A percentile compares a stretch with the other conserved stretches of the same genome.
These are phyloP conservation scores for Prionailurus viverrinus DNA, from an alignment of 2,113 vertebrate species.

Conservation along the genomic window DNA sequence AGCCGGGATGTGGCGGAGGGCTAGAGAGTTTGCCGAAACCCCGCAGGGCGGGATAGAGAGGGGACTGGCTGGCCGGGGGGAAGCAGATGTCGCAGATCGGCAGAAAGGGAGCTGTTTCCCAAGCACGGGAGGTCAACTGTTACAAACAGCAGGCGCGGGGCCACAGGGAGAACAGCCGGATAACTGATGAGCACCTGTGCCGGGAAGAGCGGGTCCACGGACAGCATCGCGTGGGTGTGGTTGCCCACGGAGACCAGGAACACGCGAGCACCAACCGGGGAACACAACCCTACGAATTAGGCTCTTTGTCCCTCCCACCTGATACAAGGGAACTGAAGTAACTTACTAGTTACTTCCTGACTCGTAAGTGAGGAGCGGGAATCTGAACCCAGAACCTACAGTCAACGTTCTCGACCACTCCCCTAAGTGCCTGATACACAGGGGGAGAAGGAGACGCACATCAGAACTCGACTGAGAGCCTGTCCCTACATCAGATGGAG, in stretches of 20 bases:
- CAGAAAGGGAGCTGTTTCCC: neutral
- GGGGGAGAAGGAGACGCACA: no score
- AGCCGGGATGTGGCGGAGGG: neutral
- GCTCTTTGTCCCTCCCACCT: neutral
- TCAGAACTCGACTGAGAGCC: accelerated
- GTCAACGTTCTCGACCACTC: accelerated
- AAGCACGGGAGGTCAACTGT: accelerated
- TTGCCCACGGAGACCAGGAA: neutral
- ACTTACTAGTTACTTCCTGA: neutral
- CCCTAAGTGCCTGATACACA: accelerated
- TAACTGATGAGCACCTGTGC: accelerated
- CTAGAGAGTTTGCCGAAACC: neutral
- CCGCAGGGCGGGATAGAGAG: neutral
- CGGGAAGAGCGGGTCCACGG: accelerated
- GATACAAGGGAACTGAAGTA: accelerated
- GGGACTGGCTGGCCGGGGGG: neutral
- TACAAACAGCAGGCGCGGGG: accelerated
- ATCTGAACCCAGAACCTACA: neutral
- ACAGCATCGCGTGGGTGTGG: neutral
- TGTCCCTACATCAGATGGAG: neutral
- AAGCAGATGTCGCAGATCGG: neutral
- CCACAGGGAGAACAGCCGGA: accelerated
- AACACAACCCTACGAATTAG: accelerated
- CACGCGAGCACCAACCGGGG: accelerated
- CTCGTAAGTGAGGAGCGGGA: neutral